Evolutionary conservation across 2,797 vertebrate species (phyloP).

Genomic region (Onychomys leucogaster): DNA sequence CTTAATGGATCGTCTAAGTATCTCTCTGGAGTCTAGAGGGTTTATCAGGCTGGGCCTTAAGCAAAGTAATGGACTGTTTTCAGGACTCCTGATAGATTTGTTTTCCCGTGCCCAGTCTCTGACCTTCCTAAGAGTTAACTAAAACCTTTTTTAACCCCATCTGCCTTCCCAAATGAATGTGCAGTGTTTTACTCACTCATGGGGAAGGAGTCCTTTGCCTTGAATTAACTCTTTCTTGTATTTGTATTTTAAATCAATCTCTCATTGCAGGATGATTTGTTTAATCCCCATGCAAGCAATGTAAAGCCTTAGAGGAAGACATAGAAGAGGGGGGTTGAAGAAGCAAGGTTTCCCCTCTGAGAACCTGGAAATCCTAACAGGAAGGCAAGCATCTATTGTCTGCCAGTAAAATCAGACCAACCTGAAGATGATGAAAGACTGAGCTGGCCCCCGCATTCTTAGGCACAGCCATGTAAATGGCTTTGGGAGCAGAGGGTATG

Average conservation of each 20-base stretch:
- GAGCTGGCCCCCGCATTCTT: neutral
- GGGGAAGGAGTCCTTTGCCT: slow-evolving; percentile 26
- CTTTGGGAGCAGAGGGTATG: slow-evolving; percentile 3
- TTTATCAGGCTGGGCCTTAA: neutral
- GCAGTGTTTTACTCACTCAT: neutral
- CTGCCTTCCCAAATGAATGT: neutral
- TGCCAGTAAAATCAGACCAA: slow-evolving; percentile 41
- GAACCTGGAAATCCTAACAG: slow-evolving; percentile 48
- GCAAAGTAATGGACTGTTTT: neutral
- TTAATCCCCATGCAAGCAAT: neutral
- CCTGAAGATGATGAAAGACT: neutral
- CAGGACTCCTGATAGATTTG: neutral
- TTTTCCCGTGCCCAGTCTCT: neutral
- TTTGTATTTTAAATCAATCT: slow-evolving; percentile 40
- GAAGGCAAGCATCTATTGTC: slow-evolving; percentile 31
- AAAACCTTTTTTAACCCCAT: neutral
- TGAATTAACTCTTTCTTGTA: slow-evolving; percentile 58
- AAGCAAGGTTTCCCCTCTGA: slow-evolving; percentile 3
- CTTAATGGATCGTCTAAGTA: neutral
- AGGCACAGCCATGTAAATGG: neutral
- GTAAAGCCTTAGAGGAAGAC: slow-evolving; percentile 9
- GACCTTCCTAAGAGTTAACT: neutral
- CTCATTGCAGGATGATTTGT: neutral
- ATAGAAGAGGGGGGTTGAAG: neutral
- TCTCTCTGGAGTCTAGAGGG: neutral